phyloP scores from a whole-genome alignment of 53 echinoderm and acorn worm species.

The Stichopus horrens region DNA sequence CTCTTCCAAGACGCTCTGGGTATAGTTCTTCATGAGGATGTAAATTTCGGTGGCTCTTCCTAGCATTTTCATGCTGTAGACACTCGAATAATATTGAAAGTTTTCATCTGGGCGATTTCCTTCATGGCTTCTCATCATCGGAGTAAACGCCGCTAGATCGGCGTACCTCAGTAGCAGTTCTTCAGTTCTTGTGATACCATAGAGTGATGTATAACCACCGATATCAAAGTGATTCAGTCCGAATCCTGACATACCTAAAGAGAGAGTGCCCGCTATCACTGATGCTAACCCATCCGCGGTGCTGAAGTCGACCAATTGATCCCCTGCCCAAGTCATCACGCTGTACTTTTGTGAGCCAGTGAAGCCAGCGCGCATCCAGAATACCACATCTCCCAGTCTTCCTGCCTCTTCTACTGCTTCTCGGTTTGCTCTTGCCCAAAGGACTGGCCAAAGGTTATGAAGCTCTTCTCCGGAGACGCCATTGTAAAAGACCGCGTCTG shows the following conservation, averaged over 20 bases:
- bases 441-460: slow-evolving; percentile 89
- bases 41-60: slow-evolving; percentile 77
- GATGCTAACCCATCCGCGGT: slow-evolving; percentile 91
- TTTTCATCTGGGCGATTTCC: slow-evolving; percentile 86
- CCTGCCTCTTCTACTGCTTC: slow-evolving; percentile 87
- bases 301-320: slow-evolving; percentile 92
- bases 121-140: slow-evolving; percentile 95
- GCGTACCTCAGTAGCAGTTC: slow-evolving; percentile 90
- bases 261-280: slow-evolving; percentile 85
- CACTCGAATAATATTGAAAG: slow-evolving; percentile 93
- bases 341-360: slow-evolving; percentile 76
- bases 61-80: slow-evolving; percentile 65
- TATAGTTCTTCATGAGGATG: slow-evolving; percentile 69
- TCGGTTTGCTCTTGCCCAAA: slow-evolving; percentile 86
- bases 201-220: slow-evolving; percentile 95
- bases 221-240: slow-evolving; percentile 91
- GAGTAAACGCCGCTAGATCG: slow-evolving; percentile 92
- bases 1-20: slow-evolving; percentile 60
- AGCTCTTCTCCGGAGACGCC: slow-evolving; percentile 68
- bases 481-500: slow-evolving; percentile 79
- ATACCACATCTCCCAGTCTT: slow-evolving; percentile 73
- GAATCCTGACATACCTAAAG: slow-evolving; percentile 79
- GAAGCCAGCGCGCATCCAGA: slow-evolving; percentile 97
- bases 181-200: slow-evolving; percentile 78
- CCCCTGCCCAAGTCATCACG: slow-evolving; percentile 94